Percentiles rank a stretch among this genome's conserved stretches.
These are phyloP conservation scores for Natator depressus DNA, from an alignment of 2,113 vertebrate genomes.

Conservation along the genomic window DNA sequence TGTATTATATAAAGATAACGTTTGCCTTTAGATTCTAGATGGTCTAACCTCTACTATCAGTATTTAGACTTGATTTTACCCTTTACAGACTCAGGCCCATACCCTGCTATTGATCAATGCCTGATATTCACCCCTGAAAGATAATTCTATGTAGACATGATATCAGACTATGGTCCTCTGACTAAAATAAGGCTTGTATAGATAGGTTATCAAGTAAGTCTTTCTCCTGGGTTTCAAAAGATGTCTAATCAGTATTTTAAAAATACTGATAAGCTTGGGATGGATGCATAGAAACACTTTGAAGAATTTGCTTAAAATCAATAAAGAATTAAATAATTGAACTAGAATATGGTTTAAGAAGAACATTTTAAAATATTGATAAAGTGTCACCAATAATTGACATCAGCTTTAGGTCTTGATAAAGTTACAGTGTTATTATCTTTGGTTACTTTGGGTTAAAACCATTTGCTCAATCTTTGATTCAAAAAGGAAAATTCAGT, in stretches of 20 bases:
- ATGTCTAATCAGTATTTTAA: constrained; percentile 31
- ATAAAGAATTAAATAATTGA: constrained; percentile 54
- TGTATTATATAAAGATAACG: background rate
- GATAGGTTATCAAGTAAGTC: background rate
- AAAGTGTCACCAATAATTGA: constrained; percentile 68
- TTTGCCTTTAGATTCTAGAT: background rate
- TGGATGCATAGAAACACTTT: background rate
- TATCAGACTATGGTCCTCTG: background rate
- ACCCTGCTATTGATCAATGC: background rate
- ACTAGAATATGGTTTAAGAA: constrained; percentile 58
- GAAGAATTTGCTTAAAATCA: constrained; percentile 58
- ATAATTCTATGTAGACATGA: background rate
- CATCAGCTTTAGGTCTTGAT: constrained; percentile 54
- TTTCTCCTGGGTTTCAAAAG: background rate
- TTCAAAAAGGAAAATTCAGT: constrained; percentile 13
- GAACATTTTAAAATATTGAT: constrained; percentile 66
- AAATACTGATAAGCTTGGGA: background rate
- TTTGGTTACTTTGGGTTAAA: constrained; percentile 49
- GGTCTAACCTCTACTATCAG: background rate
- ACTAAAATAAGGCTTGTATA: background rate
- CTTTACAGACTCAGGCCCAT: background rate
- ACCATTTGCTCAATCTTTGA: background rate
- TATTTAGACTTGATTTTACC: background rate
- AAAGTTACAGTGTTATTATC: constrained; percentile 65
- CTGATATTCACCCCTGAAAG: background rate